These are phyloP conservation scores for Ispidina lecontei DNA, from an alignment of 2,797 vertebrate species.

Conservation along the genomic window DNA sequence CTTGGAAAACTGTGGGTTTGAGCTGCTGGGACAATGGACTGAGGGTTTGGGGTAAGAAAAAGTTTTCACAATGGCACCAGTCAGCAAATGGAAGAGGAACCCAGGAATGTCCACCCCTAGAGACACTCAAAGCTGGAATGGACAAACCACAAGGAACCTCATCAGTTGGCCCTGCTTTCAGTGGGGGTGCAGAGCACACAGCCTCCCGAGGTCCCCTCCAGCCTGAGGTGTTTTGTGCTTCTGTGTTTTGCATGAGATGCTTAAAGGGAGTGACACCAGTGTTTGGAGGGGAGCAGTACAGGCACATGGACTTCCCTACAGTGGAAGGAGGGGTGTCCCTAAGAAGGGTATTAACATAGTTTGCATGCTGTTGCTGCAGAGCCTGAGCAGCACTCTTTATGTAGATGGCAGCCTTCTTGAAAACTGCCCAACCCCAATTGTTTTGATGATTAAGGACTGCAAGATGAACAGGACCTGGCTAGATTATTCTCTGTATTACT, in stretches of 20 bases:
- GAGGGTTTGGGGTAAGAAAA: background rate
- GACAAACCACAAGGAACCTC: background rate
- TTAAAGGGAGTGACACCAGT: background rate
- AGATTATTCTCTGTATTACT: background rate
- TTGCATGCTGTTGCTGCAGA: background rate
- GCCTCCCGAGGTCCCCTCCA: background rate
- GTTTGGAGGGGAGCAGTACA: background rate
- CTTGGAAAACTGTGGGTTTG: background rate
- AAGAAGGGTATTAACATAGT: background rate
- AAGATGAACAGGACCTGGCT: background rate
- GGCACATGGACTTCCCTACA: rapidly evolving
- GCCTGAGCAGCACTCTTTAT: background rate
- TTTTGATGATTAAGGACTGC: background rate
- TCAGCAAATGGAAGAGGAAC: background rate
- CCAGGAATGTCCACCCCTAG: background rate
- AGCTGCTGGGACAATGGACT: background rate
- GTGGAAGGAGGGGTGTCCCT: background rate
- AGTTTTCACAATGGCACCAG: background rate
- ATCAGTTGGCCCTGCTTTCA: background rate
- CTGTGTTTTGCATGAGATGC: background rate
- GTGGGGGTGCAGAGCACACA: background rate
- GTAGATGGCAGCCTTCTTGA: background rate
- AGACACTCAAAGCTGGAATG: background rate
- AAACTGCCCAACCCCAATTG: background rate
- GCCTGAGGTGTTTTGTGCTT: background rate